Percentiles rank a stretch among this genome's conserved stretches.
These are phyloP conservation scores for Porites lobata DNA, from an alignment of 92 coral and sea anemone genomes.

Conservation along the genomic window DNA sequence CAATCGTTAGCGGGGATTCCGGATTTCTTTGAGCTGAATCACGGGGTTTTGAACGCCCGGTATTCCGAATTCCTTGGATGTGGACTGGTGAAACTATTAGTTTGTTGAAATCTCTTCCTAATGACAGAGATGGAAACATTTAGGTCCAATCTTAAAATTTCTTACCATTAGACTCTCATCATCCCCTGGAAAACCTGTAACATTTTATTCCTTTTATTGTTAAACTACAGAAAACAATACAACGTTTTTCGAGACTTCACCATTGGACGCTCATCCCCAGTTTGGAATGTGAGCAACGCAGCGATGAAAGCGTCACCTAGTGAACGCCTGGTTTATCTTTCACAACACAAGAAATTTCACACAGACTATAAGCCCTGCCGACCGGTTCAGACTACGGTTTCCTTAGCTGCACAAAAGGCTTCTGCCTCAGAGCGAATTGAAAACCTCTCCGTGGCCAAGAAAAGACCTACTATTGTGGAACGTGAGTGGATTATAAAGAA, in stretches of 20 bases:
- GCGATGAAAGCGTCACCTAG: constrained; percentile 58
- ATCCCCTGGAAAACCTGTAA: neutral
- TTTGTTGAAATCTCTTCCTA: no score
- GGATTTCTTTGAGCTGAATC: no score
- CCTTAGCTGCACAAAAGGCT: constrained; percentile 82
- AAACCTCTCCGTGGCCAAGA: constrained; percentile 76
- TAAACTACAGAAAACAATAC: constrained; percentile 76
- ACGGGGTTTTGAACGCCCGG: no score
- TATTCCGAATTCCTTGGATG: no score
- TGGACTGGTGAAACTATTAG: no score
- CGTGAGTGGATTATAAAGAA: constrained; percentile 92
- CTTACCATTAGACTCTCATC: neutral
- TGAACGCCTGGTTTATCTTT: constrained; percentile 63
- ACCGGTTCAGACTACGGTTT: constrained; percentile 71
- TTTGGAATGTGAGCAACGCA: constrained; percentile 83
- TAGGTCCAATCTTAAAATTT: no score
- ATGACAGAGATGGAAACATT: no score
- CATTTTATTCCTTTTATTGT: neutral
- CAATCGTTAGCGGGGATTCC: no score
- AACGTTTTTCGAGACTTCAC: constrained; percentile 86
- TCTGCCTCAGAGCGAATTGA: constrained; percentile 78
- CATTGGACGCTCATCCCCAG: constrained; percentile 93
- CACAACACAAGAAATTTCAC: constrained; percentile 83
- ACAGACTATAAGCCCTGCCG: constrained; percentile 82
- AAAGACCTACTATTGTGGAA: constrained; percentile 61